Base-by-base conservation (phyloP, 2,113 vertebrate species). In the Mandrillus leucophaeus region DNA sequence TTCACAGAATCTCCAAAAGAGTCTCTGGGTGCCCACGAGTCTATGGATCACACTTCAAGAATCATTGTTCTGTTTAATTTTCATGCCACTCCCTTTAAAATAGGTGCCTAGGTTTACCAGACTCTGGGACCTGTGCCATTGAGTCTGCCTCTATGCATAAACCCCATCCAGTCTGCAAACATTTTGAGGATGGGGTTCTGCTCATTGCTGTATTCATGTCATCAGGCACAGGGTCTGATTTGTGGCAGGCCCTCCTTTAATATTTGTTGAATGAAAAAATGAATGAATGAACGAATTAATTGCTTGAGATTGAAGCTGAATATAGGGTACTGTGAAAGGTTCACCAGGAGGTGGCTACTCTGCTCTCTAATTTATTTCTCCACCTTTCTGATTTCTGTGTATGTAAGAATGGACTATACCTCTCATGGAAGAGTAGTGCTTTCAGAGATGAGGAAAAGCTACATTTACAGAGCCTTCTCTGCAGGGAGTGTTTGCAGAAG, bases 221-320 rank as follows among this genome's bases (percentile, higher is more conserved):
- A 75, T 52, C 35, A 64, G 32, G 55, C 18, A 52, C 32, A 88
- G 40, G 27, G 0, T 40, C 27, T 73, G 68, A 1, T 72, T 72
- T 9, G 52, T 23, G 52, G 38, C 23, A 79, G 7, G 18, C 12
- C 17, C 14, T 78, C 78, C 35, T 38, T 57, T 64, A 78, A 72
- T 52, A 73, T 43, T 55, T 76, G 23, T 27, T 40, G 64, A 88
- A 70, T 68, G 43, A 93, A 96, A 82, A 40, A 85, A 86, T n/a
- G 40, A 16, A 48, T 13, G 90, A 50, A 35, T n/a, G 73, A 76
- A 45, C 2, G n/a, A 61, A 73, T 61, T 40, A 70, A 35, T 32
- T 87, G 5, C 35, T 73, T 30, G 20, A 23, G 45, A 79, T 22
- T 16, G 32, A 9, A 75, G n/a, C 22, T 70, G 30, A 85, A 64